Evolutionary conservation across 1,140 invertebrate species (phyloP).

Genomic region (Diabrotica virgifera): DNA sequence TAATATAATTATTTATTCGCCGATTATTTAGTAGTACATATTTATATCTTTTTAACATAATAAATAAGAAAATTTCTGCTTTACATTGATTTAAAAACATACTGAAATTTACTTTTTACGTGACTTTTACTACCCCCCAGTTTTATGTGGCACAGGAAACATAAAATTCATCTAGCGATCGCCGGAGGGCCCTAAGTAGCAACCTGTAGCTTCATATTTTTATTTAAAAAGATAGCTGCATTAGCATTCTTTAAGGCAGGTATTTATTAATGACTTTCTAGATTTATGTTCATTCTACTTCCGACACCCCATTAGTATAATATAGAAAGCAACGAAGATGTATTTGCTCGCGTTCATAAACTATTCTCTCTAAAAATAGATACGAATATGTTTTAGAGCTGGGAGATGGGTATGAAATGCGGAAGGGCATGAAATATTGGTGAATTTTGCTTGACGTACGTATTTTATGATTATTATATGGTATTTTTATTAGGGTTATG

Average conservation of each 20-base stretch:
- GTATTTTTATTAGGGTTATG: no score
- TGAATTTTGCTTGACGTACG: background rate
- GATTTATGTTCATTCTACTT: slow-evolving; percentile 3
- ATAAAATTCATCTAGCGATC: no score
- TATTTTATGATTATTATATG: no score
- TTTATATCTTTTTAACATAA: no score
- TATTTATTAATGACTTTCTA: background rate
- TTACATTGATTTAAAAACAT: no score
- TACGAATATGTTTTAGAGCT: background rate
- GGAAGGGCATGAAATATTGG: background rate
- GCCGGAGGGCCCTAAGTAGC: background rate
- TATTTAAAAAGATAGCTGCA: background rate
- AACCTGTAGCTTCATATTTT: background rate
- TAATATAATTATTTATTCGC: no score
- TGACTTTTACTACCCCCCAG: no score
- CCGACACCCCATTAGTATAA: slow-evolving; percentile 1
- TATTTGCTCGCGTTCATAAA: background rate
- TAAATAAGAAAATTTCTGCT: no score
- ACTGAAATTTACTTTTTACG: no score
- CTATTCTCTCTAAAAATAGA: background rate
- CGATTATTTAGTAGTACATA: no score
- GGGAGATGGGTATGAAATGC: no score
- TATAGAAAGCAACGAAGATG: slow-evolving; percentile 3
- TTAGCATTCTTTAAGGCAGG: background rate
- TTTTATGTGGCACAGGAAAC: no score